These are phyloP conservation scores for Gandaritis pyraliata DNA, from an alignment of 2,888 invertebrate species.

Conservation along the genomic window DNA sequence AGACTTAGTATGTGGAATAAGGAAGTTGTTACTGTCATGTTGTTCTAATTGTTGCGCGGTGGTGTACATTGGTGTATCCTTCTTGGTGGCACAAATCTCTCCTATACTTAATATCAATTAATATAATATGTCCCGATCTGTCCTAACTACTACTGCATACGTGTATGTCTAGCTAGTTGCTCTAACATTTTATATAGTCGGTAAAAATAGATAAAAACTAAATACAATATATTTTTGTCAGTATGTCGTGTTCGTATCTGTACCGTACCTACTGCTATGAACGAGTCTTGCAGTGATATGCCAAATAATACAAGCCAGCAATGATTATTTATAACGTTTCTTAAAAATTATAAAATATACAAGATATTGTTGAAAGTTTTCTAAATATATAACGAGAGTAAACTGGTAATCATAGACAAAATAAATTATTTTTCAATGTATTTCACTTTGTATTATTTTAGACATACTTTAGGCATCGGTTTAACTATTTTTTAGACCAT, in stretches of 20 bases:
- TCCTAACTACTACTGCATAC: constrained; percentile 35
- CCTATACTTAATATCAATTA: constrained; percentile 7
- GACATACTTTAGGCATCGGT: neutral
- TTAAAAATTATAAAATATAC: constrained; percentile 77
- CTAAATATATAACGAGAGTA: constrained; percentile 81
- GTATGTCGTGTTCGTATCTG: constrained; percentile 62
- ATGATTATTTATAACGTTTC: constrained; percentile 80
- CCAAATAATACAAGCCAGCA: constrained; percentile 81
- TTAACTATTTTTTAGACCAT: too few relatives aligned
- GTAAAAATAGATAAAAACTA: constrained; percentile 42
- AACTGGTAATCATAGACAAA: constrained; percentile 77
- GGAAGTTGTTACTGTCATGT: constrained; percentile 67
- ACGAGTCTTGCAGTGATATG: constrained; percentile 81
- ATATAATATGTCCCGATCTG: too few relatives aligned
- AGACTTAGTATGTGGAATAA: constrained; percentile 58
- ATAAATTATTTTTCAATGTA: constrained; percentile 84
- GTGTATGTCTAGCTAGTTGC: constrained; percentile 29
- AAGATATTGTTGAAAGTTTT: constrained; percentile 82
- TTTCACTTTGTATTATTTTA: constrained; percentile 62
- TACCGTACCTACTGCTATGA: constrained; percentile 42
- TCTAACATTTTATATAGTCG: constrained; percentile 26
- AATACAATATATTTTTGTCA: constrained; percentile 65
- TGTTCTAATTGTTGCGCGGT: constrained; percentile 69
- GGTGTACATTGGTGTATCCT: constrained; percentile 57
- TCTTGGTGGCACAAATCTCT: constrained; percentile 32